phyloP scores from a whole-genome alignment of 1,140 invertebrate genomes.

The Apis florea region DNA sequence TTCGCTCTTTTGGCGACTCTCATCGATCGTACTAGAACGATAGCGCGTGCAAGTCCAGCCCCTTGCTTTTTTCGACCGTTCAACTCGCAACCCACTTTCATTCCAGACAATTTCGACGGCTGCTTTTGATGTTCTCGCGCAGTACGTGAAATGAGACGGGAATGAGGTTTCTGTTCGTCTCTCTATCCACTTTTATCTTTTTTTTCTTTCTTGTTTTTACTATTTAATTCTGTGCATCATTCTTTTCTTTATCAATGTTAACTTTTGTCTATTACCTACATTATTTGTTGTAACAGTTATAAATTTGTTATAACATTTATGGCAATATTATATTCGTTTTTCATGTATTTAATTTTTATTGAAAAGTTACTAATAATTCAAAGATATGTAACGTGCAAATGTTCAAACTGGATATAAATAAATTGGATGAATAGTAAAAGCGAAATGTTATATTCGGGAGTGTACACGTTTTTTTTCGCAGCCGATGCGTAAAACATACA shows the following conservation, averaged over 20 bases:
- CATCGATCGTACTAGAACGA: slow-evolving; percentile 53
- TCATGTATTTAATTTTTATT: not conserved
- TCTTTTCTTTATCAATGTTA: too few relatives aligned
- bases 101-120: slow-evolving; percentile 59
- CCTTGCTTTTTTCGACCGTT: slow-evolving; percentile 5
- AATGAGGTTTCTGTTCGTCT: not conserved
- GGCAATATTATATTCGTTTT: too few relatives aligned
- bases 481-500: not conserved
- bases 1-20: slow-evolving; percentile 43
- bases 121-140: slow-evolving; percentile 54
- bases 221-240: not conserved
- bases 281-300: not conserved
- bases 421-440: not conserved
- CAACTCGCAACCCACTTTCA: slow-evolving; percentile 54
- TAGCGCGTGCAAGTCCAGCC: slow-evolving; percentile 45
- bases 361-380: not conserved
- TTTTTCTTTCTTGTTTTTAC: not conserved
- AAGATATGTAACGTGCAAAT: not conserved
- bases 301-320: not conserved
- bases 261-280: rapidly evolving
- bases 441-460: not conserved
- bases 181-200: not conserved
- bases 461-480: not conserved
- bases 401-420: not conserved
- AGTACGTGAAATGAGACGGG: slow-evolving; percentile 11